A percentile compares a stretch with the other conserved stretches of the same genome.
Conservation (phyloP, 2,888 invertebrate genomes). For the Opisthograptis luteolata region DNA sequence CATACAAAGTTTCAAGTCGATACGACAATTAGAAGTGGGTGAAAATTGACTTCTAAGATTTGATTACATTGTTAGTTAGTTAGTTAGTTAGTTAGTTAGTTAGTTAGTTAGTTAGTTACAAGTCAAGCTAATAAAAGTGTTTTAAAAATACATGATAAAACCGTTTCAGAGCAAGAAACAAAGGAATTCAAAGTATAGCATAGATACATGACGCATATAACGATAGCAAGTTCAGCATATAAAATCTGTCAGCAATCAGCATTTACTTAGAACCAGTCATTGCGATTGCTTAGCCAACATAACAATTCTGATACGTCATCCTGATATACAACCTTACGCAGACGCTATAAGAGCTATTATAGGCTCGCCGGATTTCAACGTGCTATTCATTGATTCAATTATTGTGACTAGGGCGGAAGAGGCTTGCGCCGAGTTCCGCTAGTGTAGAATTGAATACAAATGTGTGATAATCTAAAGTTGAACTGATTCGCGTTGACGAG, state of each 20-base stretch:
- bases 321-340: neutral
- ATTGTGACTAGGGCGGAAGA: conserved; percentile 24
- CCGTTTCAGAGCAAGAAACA: conserved; percentile 6
- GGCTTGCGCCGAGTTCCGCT: no score
- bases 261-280: conserved; percentile 1
- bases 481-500: conserved; percentile 24
- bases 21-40: no score
- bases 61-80: no score
- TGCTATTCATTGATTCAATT: conserved; percentile 7
- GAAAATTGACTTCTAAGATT: no score
- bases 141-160: conserved; percentile 5
- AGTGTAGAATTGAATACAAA: conserved; percentile 18
- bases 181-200: conserved; percentile 8
- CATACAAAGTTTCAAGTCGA: no score
- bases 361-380: neutral
- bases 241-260: conserved; percentile 1
- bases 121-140: neutral
- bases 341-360: conserved; percentile 2
- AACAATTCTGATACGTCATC: neutral
- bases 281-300: conserved; percentile 9
- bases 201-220: neutral
- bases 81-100: no score
- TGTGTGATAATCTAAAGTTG: conserved; percentile 32
- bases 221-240: conserved; percentile 3
- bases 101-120: no score